Percentiles rank a stretch among this genome's conserved stretches.
Conservation (phyloP, 2,113 vertebrate genomes). For the Azemiops feae region DNA sequence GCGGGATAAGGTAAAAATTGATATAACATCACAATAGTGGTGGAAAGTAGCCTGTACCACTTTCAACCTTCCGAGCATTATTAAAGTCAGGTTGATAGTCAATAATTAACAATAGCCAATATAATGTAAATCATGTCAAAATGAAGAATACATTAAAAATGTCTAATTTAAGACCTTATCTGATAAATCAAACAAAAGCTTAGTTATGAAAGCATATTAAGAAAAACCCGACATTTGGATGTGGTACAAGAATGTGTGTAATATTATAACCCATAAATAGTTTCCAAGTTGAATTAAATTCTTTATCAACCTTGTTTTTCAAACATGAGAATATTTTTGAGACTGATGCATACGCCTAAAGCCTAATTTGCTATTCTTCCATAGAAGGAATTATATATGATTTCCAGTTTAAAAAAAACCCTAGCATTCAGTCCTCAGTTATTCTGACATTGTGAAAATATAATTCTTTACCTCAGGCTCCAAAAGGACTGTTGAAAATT, state of each 20-base stretch:
- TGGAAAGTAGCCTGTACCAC: background rate
- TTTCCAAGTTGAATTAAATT: background rate
- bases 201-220: background rate
- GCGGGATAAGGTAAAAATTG: background rate
- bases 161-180: background rate
- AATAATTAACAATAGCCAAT: background rate
- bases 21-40: background rate
- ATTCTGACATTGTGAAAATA: background rate
- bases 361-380: background rate
- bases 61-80: background rate
- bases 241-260: background rate
- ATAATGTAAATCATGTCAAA: background rate
- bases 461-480: background rate
- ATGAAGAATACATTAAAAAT: background rate
- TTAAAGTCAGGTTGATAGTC: background rate
- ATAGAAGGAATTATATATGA: background rate
- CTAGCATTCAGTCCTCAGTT: background rate
- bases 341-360: background rate
- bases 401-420: background rate
- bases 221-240: background rate
- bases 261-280: background rate
- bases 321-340: background rate
- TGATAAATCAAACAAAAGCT: background rate
- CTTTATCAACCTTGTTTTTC: background rate
- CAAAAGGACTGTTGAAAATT: background rate